Evolutionary conservation across 2,888 invertebrate genomes (phyloP).

Genomic region (Andrena praecox): DNA sequence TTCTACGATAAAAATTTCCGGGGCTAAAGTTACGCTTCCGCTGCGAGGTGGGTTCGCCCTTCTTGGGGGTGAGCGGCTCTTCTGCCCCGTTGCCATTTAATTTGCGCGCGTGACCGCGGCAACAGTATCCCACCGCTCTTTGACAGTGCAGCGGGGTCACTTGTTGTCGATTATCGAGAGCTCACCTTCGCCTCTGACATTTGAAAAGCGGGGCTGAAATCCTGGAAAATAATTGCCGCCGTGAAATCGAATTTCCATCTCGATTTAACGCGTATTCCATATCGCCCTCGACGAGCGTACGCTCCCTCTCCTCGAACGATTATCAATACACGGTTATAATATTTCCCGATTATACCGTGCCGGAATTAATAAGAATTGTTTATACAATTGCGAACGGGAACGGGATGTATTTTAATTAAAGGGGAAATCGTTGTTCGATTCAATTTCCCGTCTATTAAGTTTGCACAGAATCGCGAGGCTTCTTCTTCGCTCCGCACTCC

Average conservation of each 20-base stretch:
- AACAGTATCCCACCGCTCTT: conserved; percentile 34
- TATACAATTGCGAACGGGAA: conserved; percentile 22
- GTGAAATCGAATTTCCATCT: conserved; percentile 35
- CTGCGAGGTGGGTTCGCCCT: too few relatives aligned
- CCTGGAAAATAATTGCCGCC: conserved; percentile 32
- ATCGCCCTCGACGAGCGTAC: background rate
- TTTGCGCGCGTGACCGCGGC: conserved; percentile 44
- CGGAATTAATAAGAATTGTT: conserved; percentile 39
- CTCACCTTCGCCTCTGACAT: conserved; percentile 28
- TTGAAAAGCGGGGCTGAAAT: conserved; percentile 34
- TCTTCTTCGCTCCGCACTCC: background rate
- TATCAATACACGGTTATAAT: conserved; percentile 26
- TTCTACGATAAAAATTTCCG: background rate
- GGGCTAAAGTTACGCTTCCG: too few relatives aligned
- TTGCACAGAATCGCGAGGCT: background rate
- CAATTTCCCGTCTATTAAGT: conserved; percentile 1
- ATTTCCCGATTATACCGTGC: conserved; percentile 17
- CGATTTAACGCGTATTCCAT: conserved; percentile 28
- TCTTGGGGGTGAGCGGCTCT: background rate
- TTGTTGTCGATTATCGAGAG: conserved; percentile 44
- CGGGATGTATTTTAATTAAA: conserved; percentile 27
- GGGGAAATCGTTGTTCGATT: conserved; percentile 15
- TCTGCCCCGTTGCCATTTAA: conserved; percentile 58
- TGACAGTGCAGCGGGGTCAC: conserved; percentile 24
- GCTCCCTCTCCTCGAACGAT: background rate